Percentiles rank a stretch among this genome's conserved stretches.
Evolutionary conservation across 2,113 vertebrate genomes (phyloP).

Genomic region (Lanius ludovicianus): DNA sequence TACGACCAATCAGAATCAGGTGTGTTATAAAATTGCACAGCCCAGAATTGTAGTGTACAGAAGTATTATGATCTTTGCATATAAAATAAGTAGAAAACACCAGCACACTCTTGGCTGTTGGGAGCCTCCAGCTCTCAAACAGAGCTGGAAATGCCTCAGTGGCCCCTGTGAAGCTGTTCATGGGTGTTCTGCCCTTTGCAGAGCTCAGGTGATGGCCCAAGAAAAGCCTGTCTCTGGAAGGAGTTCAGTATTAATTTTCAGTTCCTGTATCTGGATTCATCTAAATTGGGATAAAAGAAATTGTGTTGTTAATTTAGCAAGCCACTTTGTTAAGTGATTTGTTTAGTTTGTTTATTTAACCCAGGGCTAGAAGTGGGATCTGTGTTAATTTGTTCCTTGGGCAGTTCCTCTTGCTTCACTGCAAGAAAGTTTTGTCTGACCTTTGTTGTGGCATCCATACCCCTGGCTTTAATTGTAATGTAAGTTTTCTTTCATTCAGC

Average conservation of each 20-base stretch:
- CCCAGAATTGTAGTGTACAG: not conserved
- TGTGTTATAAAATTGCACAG: constrained; percentile 33
- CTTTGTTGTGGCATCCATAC: not conserved
- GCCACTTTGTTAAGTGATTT: constrained; percentile 14
- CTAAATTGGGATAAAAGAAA: not conserved
- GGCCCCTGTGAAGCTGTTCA: not conserved
- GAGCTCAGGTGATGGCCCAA: not conserved
- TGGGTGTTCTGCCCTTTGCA: not conserved
- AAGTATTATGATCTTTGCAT: not conserved
- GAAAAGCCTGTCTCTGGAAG: not conserved
- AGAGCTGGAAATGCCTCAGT: not conserved
- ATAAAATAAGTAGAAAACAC: not conserved
- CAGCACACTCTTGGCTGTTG: not conserved
- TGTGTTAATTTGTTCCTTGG: constrained; percentile 4
- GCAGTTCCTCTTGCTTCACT: constrained; percentile 36
- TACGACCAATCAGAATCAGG: constrained; percentile 87
- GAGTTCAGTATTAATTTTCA: not conserved
- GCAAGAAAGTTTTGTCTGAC: constrained; percentile 14
- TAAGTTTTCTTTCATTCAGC: not conserved
- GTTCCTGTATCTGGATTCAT: not conserved
- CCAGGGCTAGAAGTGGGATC: constrained; percentile 21
- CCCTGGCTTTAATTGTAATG: not conserved
- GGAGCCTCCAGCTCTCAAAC: not conserved
- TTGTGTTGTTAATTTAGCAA: constrained; percentile 21
- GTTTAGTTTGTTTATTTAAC: constrained; percentile 43